Conservation (phyloP, 2,113 vertebrate species). For the Tonatia bakeri region DNA sequence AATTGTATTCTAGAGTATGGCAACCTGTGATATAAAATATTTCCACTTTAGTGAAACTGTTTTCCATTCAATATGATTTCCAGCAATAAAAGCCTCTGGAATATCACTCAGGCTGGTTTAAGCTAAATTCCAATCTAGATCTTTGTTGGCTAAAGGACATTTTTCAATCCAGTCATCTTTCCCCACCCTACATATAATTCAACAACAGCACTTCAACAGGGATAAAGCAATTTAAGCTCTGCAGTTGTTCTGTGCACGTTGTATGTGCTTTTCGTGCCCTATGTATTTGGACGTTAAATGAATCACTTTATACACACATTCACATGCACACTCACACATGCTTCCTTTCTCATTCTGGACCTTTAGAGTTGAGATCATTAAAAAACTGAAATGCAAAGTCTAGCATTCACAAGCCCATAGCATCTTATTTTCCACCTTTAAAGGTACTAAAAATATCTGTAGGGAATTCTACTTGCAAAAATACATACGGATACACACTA, state of each 20-base stretch:
- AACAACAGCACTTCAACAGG: conserved; percentile 60
- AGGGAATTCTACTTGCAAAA: background rate
- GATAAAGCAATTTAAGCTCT: conserved; percentile 56
- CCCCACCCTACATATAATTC: conserved; percentile 43
- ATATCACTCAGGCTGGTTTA: conserved; percentile 62
- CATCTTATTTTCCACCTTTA: background rate
- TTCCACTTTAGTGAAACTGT: conserved; percentile 61
- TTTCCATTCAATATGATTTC: conserved; percentile 62
- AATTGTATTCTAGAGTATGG: conserved; percentile 39
- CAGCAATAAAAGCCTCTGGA: conserved; percentile 65
- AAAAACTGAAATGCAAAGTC: background rate
- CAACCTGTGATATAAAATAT: conserved; percentile 50
- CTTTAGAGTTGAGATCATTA: background rate
- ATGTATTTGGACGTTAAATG: conserved; percentile 8
- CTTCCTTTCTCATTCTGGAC: background rate
- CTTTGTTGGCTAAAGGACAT: conserved; percentile 67
- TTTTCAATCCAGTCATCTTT: conserved; percentile 66
- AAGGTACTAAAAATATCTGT: background rate
- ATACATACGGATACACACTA: background rate
- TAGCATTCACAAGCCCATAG: background rate
- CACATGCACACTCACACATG: background rate
- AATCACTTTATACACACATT: background rate
- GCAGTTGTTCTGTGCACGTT: background rate
- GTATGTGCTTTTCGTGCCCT: background rate
- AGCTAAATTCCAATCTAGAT: conserved; percentile 72